Evolutionary conservation across 1,140 invertebrate genomes (phyloP).

Genomic region (Drosophila seguyi): DNA sequence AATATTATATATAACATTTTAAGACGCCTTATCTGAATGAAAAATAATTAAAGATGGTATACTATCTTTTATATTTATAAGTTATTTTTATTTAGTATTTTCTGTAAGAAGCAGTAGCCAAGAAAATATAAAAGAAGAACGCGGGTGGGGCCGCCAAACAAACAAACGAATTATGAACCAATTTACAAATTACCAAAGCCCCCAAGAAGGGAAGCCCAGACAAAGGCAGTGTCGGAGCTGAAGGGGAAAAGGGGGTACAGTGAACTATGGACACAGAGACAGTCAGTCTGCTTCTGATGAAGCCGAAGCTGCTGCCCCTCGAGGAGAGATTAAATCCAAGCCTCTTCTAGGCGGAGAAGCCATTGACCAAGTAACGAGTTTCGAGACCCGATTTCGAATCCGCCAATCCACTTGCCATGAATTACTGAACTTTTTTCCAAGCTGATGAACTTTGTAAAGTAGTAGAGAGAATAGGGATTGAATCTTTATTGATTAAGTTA

Average conservation of each 20-base stretch:
- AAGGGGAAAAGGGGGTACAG: constrained; percentile 12
- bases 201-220: constrained; percentile 32
- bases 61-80: neutral
- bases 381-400: constrained; percentile 40
- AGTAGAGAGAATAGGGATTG: too few relatives aligned
- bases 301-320: constrained; percentile 17
- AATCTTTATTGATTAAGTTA: too few relatives aligned
- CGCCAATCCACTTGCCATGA: constrained; percentile 47
- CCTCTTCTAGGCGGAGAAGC: constrained; percentile 57
- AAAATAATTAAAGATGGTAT: neutral
- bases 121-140: constrained; percentile 26
- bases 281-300: constrained; percentile 14
- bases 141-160: constrained; percentile 49
- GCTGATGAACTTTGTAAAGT: neutral
- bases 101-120: constrained; percentile 12
- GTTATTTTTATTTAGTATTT: too few relatives aligned
- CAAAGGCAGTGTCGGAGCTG: neutral
- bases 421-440: constrained; percentile 9
- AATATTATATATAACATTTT: too few relatives aligned
- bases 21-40: rapidly evolving
- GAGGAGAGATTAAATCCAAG: constrained; percentile 39
- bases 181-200: constrained; percentile 79
- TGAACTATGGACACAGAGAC: constrained; percentile 23
- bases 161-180: constrained; percentile 80
- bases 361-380: constrained; percentile 78